phyloP scores from a whole-genome alignment of 2,113 vertebrate species.

The Pelodiscus sinensis region DNA sequence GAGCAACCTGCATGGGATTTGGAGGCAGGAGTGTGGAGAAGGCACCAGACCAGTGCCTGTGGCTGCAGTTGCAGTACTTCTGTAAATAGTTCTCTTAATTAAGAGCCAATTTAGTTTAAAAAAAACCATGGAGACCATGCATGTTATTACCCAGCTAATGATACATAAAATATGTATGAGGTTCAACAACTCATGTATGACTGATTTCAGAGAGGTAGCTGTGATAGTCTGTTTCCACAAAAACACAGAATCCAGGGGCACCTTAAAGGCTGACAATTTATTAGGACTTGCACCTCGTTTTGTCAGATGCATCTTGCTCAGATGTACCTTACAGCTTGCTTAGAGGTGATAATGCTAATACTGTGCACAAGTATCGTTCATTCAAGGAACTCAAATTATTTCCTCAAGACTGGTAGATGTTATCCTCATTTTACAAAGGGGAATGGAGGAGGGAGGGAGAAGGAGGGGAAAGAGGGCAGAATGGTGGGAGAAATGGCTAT shows the following conservation, averaged over 20 bases:
- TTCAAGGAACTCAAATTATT: background rate
- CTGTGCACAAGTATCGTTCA: background rate
- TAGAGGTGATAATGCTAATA: background rate
- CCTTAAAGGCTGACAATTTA: too few relatives aligned
- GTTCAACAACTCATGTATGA: background rate
- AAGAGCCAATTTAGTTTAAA: background rate
- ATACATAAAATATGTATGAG: background rate
- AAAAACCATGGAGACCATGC: background rate
- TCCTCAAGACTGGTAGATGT: background rate
- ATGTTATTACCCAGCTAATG: background rate
- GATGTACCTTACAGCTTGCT: background rate
- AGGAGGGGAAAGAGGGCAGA: background rate
- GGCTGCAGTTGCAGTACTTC: background rate
- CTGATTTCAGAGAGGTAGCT: too few relatives aligned
- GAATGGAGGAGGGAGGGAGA: background rate
- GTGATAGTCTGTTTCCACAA: too few relatives aligned
- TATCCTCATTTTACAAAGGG: background rate
- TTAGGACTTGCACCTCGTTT: too few relatives aligned
- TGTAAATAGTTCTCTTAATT: background rate
- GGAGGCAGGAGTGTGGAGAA: background rate
- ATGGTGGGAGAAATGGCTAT: background rate
- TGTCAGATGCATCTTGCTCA: too few relatives aligned
- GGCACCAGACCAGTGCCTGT: background rate
- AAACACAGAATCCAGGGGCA: too few relatives aligned
- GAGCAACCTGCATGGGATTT: background rate